Conservation (phyloP, 2,888 invertebrate genomes). For the Drosophila stalkeri region DNA sequence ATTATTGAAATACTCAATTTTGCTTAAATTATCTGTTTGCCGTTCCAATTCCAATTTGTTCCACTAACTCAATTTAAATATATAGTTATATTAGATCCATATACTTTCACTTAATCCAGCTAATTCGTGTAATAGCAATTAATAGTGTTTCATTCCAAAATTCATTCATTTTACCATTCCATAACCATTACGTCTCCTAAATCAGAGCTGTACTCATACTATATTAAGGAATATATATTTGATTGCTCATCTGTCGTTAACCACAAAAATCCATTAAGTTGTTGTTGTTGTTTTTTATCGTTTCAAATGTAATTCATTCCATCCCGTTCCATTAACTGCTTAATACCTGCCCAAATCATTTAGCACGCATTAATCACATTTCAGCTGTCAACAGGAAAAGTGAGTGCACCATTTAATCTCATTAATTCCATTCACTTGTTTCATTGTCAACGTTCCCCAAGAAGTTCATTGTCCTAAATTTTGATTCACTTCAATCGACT, state of each 20-base stretch:
- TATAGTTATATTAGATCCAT: too few species aligned
- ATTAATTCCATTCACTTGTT: conserved; percentile 21
- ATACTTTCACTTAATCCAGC: too few species aligned
- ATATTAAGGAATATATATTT: neutral
- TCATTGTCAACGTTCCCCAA: conserved; percentile 25
- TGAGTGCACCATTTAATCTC: conserved; percentile 8
- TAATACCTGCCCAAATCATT: neutral
- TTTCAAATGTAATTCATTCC: too few species aligned
- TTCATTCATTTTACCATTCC: neutral
- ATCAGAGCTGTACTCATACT: neutral
- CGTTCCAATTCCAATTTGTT: too few species aligned
- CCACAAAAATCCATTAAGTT: neutral
- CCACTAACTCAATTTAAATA: too few species aligned
- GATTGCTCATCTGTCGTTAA: neutral
- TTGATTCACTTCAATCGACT: conserved; percentile 6
- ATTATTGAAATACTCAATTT: too few species aligned
- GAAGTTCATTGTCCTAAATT: conserved; percentile 46
- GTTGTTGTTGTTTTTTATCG: neutral
- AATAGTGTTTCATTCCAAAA: too few species aligned
- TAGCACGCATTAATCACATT: conserved; percentile 10
- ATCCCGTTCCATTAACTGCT: neutral
- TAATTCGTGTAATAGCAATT: too few species aligned
- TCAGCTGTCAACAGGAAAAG: neutral
- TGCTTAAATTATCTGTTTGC: too few species aligned
- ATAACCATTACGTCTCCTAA: neutral